phyloP scores from a whole-genome alignment of 2,797 vertebrate species.

The Podarcis siculus region DNA sequence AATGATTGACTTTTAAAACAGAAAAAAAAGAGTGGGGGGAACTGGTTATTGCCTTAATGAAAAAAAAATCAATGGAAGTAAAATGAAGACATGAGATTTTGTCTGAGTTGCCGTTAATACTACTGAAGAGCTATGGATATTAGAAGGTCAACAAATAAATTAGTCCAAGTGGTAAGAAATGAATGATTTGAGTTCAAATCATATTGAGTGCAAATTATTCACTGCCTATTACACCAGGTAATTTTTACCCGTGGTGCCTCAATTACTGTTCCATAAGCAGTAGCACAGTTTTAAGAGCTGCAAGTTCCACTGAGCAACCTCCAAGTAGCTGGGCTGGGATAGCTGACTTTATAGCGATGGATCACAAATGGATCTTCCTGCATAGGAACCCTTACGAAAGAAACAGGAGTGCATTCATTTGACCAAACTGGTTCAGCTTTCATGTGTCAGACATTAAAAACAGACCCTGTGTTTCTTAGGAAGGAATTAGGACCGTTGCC shows the following conservation, averaged over 20 bases:
- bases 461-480: conserved; percentile 67
- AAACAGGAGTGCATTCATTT: conserved; percentile 80
- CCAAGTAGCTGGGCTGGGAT: conserved; percentile 87
- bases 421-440: conserved; percentile 77
- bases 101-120: conserved; percentile 91
- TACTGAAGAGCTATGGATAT: conserved; percentile 83
- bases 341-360: conserved; percentile 89
- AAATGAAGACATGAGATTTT: conserved; percentile 91
- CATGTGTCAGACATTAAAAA: conserved; percentile 72
- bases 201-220: conserved; percentile 83
- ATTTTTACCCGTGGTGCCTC: conserved; percentile 86
- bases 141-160: conserved; percentile 85
- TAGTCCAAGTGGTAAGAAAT: conserved; percentile 82
- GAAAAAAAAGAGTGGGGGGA: conserved; percentile 86
- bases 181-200: conserved; percentile 82
- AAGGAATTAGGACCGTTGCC: conserved; percentile 67
- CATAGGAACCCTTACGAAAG: conserved; percentile 78
- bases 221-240: conserved; percentile 80
- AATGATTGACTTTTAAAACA: conserved; percentile 90
- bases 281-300: conserved; percentile 92
- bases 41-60: conserved; percentile 94
- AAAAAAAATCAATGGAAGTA: conserved; percentile 92
- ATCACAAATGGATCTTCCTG: conserved; percentile 82
- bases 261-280: conserved; percentile 89
- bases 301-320: conserved; percentile 90